Conservation (phyloP, 92 coral and sea anemone genomes). For the Scolanthus callimorphus region DNA sequence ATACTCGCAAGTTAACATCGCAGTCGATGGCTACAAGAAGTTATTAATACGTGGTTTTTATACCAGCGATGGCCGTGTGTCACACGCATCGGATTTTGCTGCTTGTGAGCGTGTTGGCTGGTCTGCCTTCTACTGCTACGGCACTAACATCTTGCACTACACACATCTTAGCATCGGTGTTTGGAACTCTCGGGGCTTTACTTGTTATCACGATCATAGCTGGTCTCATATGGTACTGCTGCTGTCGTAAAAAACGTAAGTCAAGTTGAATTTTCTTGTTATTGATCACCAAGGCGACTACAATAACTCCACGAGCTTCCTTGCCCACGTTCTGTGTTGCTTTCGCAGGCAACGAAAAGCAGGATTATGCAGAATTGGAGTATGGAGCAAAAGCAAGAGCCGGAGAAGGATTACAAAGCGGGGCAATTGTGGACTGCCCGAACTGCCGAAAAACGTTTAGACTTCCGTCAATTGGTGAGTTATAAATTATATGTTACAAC, state of each 20-base stretch:
- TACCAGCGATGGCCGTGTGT: too few relatives aligned
- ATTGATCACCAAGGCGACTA: background rate
- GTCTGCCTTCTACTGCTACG: too few relatives aligned
- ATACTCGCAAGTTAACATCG: too few relatives aligned
- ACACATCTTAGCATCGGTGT: conserved; percentile 64
- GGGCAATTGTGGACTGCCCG: conserved; percentile 48
- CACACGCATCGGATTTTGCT: too few relatives aligned
- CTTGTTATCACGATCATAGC: conserved; percentile 36
- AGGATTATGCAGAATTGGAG: conserved; percentile 9
- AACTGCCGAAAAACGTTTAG: conserved; percentile 49
- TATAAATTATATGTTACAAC: conserved; percentile 2
- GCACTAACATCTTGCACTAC: conserved; percentile 34
- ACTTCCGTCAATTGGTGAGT: conserved; percentile 40
- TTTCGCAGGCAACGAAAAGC: conserved; percentile 13
- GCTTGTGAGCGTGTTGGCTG: too few relatives aligned
- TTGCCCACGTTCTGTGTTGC: background rate
- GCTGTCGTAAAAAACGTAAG: conserved; percentile 28
- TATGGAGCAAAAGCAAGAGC: background rate
- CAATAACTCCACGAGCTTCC: background rate
- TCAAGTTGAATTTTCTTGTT: conserved; percentile 11
- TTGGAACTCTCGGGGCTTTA: conserved; percentile 55
- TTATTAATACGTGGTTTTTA: too few relatives aligned
- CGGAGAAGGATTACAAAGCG: background rate
- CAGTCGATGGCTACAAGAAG: too few relatives aligned
- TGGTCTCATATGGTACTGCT: conserved; percentile 46